These are phyloP conservation scores for Zeugodacus cucurbitae DNA, from an alignment of 1,140 invertebrate species.

Conservation along the genomic window DNA sequence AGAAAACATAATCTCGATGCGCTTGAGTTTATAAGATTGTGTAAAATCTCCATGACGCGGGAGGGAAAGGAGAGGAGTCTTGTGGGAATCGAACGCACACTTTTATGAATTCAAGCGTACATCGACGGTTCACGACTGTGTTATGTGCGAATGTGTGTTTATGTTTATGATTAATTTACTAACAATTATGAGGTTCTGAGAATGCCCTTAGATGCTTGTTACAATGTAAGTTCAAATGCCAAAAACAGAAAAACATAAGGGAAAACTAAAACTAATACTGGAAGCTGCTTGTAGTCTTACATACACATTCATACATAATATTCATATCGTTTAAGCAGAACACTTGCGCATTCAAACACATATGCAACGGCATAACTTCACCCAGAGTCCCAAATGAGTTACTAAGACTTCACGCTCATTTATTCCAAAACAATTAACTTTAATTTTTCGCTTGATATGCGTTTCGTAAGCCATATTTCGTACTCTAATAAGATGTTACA, in stretches of 20 bases:
- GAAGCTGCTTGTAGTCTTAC: constrained; percentile 20
- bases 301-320: neutral
- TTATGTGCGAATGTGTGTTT: constrained; percentile 2
- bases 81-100: neutral
- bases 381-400: no score
- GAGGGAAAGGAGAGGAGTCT: no score
- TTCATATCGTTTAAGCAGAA: neutral
- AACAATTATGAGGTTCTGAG: constrained; percentile 16
- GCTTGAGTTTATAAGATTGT: neutral
- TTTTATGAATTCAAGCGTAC: neutral
- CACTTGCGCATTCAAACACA: neutral
- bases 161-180: constrained; percentile 10
- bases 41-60: neutral
- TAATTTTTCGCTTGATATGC: no score
- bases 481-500: no score
- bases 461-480: no score
- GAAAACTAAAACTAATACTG: constrained; percentile 6
- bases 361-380: neutral
- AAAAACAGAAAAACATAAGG: constrained; percentile 8
- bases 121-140: neutral
- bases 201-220: constrained; percentile 33
- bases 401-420: no score
- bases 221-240: constrained; percentile 18
- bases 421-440: no score
- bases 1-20: neutral